Evolutionary conservation across 1,140 invertebrate genomes (phyloP), one percentile per base, ranked within the genome.

Genomic region (Andricus grossulariae): DNA sequence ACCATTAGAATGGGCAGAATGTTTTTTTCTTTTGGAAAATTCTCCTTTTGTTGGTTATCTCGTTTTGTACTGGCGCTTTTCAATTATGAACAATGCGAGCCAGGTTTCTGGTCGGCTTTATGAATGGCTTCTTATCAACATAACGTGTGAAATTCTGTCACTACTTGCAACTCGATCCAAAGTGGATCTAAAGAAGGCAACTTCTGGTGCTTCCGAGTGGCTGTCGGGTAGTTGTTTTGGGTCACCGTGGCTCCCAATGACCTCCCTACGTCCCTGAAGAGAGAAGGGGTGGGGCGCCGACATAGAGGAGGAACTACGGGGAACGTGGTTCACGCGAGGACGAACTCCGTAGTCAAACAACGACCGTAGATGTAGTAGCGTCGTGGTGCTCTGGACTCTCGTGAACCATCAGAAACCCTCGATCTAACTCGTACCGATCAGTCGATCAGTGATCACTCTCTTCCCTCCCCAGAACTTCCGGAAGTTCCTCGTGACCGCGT

Each of bases 271-370:
- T 66, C 60, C 60, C 60, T 66, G 60, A n/a, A 15, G 25, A 16
- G 21, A n/a, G 19, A 12, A 50, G 49, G 16, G 32, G 7, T 10
- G 72, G 19, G 19, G 19, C 7, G 50, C 18, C 50, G 72, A 54
- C 70, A 76, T 83, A 80, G 81, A 83, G 83, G 85, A 78, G 71
- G 78, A 78, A 81, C 81, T 75, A 81, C 79, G 82, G 84, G 82
- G 85, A 84, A 85, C 84, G 83, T 84, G 85, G 78, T 83, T 80
- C 79, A 82, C 79, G 80, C 77, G 83, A 85, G 86, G 82, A 81
- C 83, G 80, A 80, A 76, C 80, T 77, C 75, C 79, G 79, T 81
- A 85, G 84, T 87, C 82, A 80, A 82, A 83, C 82, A 80, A 81
- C 83, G 81, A 82, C 71, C 82, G 82, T 80, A 79, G 75, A 76